Conservation (phyloP, 2,113 vertebrate species). For the Eidolon helvum region DNA sequence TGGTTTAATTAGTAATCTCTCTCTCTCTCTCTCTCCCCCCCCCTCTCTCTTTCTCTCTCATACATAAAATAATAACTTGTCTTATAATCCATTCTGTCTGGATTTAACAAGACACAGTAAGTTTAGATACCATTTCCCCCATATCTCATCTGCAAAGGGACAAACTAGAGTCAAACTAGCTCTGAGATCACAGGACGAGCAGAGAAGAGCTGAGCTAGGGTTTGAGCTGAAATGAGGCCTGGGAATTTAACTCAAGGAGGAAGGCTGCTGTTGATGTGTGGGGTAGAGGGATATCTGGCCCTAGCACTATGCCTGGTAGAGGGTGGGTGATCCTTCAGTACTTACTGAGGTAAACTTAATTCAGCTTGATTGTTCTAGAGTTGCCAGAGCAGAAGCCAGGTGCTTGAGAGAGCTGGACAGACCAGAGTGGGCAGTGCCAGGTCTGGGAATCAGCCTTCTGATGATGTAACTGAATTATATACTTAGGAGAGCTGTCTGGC, state of each 20-base stretch:
- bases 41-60: not conserved
- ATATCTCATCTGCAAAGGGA: not conserved
- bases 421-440: not conserved
- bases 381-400: not conserved
- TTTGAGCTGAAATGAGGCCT: not conserved
- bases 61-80: not conserved
- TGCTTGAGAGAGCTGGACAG: not conserved
- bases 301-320: not conserved
- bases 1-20: not conserved
- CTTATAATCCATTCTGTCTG: not conserved
- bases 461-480: not conserved
- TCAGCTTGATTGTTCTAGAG: not conserved
- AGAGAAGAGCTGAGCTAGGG: not conserved
- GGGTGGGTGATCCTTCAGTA: not conserved
- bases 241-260: not conserved
- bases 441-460: not conserved
- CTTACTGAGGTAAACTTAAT: not conserved
- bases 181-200: not conserved
- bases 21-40: not conserved
- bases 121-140: not conserved
- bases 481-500: not conserved
- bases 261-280: not conserved
- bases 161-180: not conserved
- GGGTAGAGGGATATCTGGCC: not conserved
- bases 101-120: not conserved